Conservation (phyloP, 2,797 vertebrate species). For the Leptatherina wallacei region DNA sequence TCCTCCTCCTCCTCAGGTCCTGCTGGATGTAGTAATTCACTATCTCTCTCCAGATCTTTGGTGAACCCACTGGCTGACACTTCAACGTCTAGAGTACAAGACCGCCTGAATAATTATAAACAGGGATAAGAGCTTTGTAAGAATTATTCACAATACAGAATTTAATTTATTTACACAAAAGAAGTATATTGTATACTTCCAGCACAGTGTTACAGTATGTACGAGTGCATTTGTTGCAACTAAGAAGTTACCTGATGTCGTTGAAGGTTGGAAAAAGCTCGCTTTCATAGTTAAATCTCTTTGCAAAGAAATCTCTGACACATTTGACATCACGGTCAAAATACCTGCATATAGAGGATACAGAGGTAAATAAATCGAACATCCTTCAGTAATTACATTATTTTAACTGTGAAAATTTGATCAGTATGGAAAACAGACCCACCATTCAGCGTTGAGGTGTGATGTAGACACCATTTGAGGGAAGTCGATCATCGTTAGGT, state of each 20-base stretch:
- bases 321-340: constrained; percentile 98
- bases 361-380: constrained; percentile 8
- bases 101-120: constrained; percentile 77
- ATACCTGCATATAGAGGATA: constrained; percentile 84
- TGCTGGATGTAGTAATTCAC: constrained; percentile 83
- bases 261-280: constrained; percentile 93
- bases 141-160: background rate
- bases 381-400: background rate
- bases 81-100: constrained; percentile 89
- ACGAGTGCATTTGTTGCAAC: background rate
- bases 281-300: constrained; percentile 91
- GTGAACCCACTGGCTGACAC: constrained; percentile 93
- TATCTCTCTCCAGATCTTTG: constrained; percentile 89
- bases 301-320: constrained; percentile 92
- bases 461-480: constrained; percentile 98
- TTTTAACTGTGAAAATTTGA: background rate
- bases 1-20: constrained; percentile 81
- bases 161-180: background rate
- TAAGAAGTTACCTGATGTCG: constrained; percentile 87
- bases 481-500: constrained; percentile 96
- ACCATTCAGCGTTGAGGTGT: constrained; percentile 96
- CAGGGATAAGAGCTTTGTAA: constrained; percentile 1
- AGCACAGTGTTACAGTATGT: background rate
- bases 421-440: constrained; percentile 12
- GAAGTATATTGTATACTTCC: background rate